These are phyloP conservation scores for Syrmaticus mikado DNA, from an alignment of 2,113 vertebrate species.

Conservation along the genomic window DNA sequence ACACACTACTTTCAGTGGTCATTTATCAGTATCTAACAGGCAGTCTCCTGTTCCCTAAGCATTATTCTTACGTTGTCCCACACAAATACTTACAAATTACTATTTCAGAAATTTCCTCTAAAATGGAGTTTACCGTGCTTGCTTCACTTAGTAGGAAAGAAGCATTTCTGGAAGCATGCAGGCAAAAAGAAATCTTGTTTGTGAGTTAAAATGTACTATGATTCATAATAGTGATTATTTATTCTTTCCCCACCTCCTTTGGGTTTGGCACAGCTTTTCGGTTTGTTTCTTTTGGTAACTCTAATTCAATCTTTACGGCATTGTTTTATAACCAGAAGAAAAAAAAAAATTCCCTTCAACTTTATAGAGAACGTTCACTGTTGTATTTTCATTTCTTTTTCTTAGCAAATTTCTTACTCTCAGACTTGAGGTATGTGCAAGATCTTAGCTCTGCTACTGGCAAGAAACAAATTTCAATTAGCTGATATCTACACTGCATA, in stretches of 20 bases:
- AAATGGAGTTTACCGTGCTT: background rate
- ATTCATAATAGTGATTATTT: background rate
- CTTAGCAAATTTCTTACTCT: background rate
- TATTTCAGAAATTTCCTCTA: background rate
- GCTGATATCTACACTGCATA: background rate
- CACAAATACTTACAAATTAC: background rate
- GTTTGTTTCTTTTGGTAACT: background rate
- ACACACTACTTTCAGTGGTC: background rate
- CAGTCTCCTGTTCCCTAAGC: background rate
- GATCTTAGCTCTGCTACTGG: background rate
- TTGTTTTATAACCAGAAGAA: background rate
- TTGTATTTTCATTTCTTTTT: background rate
- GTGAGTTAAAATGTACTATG: background rate
- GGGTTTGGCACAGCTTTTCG: background rate
- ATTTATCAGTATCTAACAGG: background rate
- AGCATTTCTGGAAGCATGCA: background rate
- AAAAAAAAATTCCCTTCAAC: background rate
- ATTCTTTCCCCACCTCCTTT: background rate
- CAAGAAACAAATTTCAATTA: background rate
- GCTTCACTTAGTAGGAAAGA: background rate
- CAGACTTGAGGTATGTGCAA: background rate
- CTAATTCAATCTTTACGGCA: background rate
- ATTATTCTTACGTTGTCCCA: background rate
- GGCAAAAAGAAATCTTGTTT: background rate
- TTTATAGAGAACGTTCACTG: background rate